A percentile compares a stretch with the other conserved stretches of the same genome.
Evolutionary conservation across 2,888 invertebrate genomes (phyloP).

Genomic region (Leucania comma): DNA sequence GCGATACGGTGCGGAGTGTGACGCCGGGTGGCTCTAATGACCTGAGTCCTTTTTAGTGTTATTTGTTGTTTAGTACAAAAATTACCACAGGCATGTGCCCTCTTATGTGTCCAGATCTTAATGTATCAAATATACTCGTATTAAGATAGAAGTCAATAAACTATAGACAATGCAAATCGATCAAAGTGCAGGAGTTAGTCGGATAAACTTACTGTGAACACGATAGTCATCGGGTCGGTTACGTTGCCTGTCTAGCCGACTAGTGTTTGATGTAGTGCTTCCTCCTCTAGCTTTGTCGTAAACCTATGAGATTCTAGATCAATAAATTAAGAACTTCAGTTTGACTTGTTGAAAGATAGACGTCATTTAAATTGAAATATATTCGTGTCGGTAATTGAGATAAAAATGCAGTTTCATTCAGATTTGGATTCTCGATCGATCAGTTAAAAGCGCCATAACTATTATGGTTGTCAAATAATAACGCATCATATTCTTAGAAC

Average conservation of each 20-base stretch:
- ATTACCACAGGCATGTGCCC: too few species aligned
- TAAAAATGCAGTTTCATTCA: neutral
- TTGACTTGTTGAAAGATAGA: neutral
- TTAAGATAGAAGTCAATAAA: neutral
- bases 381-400: too few species aligned
- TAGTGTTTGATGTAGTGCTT: slow-evolving; percentile 18
- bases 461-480: too few species aligned
- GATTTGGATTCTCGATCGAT: too few species aligned
- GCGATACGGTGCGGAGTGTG: too few species aligned
- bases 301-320: neutral
- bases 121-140: too few species aligned
- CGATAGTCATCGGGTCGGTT: slow-evolving; percentile 21
- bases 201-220: slow-evolving; percentile 32
- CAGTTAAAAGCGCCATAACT: too few species aligned
- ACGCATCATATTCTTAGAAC: neutral
- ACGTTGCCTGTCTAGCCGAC: slow-evolving; percentile 17
- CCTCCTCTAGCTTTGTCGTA: neutral
- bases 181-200: slow-evolving; percentile 34
- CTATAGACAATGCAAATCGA: slow-evolving; percentile 38
- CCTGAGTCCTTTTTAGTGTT: too few species aligned
- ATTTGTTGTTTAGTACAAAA: too few species aligned
- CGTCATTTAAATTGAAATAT: neutral
- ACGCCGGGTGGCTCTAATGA: too few species aligned
- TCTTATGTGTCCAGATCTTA: neutral
- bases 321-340: neutral